Conservation (phyloP, 1,140 invertebrate genomes). For the Lethocerus indicus region DNA sequence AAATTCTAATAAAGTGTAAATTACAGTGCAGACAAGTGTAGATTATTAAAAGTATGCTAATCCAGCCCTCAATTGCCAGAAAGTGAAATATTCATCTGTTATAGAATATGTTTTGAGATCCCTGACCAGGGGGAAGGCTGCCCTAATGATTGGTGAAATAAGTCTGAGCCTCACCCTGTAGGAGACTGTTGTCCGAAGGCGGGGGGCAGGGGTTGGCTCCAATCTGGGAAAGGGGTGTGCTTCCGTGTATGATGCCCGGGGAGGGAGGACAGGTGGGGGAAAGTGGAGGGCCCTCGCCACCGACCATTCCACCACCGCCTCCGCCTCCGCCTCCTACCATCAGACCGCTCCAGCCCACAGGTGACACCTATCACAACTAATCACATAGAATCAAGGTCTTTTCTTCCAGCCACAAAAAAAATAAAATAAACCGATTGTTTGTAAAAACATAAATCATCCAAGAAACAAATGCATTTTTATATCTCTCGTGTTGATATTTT, state of each 20-base stretch:
- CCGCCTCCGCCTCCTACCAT: conserved; percentile 8
- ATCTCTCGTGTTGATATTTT: no score
- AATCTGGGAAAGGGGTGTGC: conserved; percentile 71
- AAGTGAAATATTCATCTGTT: no score
- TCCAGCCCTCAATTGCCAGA: no score
- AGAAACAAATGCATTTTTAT: no score
- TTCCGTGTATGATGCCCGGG: conserved; percentile 49
- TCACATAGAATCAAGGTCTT: conserved; percentile 17
- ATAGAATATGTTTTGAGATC: no score
- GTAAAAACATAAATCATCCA: no score
- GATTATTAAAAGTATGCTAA: no score
- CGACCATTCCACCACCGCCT: conserved; percentile 1
- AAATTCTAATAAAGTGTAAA: no score
- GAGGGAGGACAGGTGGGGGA: conserved; percentile 22
- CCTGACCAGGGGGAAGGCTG: no score
- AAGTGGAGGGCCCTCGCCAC: conserved; percentile 1
- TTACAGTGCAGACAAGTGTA: no score
- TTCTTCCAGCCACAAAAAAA: conserved; percentile 8
- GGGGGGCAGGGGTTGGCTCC: conserved; percentile 36
- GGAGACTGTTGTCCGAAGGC: conserved; percentile 30
- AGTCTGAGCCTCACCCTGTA: conserved; percentile 16
- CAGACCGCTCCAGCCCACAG: conserved; percentile 13
- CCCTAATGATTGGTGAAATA: no score
- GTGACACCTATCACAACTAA: conserved; percentile 27
- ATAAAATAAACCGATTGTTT: no score